phyloP scores from a whole-genome alignment of 2,797 vertebrate genomes.

The Myotis planiceps region DNA sequence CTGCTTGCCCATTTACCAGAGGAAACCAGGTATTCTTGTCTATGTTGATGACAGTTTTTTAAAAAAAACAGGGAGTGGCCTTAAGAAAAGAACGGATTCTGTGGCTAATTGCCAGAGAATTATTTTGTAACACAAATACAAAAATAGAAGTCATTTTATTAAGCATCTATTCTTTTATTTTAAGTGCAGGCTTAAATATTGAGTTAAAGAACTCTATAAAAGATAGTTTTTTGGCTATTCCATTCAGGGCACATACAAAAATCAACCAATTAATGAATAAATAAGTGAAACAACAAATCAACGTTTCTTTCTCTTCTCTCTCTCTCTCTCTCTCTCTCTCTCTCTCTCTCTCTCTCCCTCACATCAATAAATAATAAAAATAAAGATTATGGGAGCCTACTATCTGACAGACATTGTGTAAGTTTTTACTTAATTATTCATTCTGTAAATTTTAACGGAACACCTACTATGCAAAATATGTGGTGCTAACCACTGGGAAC shows the following conservation, averaged over 20 bases:
- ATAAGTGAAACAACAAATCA: background rate
- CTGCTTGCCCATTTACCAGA: background rate
- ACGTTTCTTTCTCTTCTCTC: background rate
- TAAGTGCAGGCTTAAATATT: slow-evolving; percentile 2
- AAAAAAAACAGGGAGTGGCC: background rate
- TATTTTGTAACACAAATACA: background rate
- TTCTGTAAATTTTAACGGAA: background rate
- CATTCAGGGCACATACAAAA: background rate
- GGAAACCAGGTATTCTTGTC: background rate
- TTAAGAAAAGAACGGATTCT: background rate
- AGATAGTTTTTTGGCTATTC: background rate
- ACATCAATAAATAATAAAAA: background rate
- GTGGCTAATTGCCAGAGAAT: slow-evolving; percentile 6
- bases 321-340: background rate
- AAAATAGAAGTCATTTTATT: slow-evolving; percentile 43
- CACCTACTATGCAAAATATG: background rate
- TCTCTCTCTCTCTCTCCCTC: no score
- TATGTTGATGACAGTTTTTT: background rate
- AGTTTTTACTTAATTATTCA: slow-evolving; percentile 8
- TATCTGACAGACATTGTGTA: background rate
- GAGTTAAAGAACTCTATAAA: background rate
- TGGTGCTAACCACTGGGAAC: background rate
- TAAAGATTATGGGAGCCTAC: background rate
- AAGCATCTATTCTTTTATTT: background rate
- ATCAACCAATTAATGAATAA: background rate